These are phyloP conservation scores for Nymphalis c-album DNA, from an alignment of 2,888 invertebrate genomes.

Conservation along the genomic window DNA sequence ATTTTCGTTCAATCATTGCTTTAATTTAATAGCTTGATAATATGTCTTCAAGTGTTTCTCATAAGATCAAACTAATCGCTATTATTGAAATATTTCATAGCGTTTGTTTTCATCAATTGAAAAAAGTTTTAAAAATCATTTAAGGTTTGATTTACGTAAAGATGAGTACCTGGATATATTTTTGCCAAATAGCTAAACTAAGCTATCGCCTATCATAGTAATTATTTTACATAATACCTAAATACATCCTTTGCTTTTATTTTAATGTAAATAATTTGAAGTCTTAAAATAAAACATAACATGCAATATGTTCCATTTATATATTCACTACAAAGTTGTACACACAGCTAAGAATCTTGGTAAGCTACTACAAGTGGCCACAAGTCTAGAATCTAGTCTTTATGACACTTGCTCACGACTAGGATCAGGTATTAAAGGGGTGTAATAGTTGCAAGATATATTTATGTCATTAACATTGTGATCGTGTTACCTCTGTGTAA, in stretches of 20 bases:
- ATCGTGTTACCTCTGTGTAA: neutral
- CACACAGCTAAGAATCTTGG: neutral
- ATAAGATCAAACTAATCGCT: neutral
- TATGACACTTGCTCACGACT: neutral
- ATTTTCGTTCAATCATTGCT: slow-evolving; percentile 30
- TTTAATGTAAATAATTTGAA: no score
- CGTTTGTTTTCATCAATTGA: neutral
- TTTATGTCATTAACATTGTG: neutral
- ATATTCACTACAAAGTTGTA: neutral
- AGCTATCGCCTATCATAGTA: no score
- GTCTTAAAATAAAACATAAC: no score
- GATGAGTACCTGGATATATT: no score
- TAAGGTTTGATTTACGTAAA: no score
- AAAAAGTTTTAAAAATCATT: no score
- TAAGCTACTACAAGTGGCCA: neutral
- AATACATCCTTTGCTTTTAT: no score
- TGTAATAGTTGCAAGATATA: neutral
- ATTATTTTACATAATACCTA: no score
- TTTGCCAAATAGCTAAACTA: no score
- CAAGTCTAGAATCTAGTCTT: neutral
- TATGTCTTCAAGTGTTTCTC: neutral
- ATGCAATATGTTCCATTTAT: no score
- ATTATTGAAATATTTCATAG: neutral
- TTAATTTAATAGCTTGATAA: slow-evolving; percentile 19
- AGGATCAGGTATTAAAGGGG: neutral